Percentiles rank a stretch among this genome's conserved stretches.
Conservation (phyloP, 2,888 invertebrate genomes). For the Leucoma salicis region DNA sequence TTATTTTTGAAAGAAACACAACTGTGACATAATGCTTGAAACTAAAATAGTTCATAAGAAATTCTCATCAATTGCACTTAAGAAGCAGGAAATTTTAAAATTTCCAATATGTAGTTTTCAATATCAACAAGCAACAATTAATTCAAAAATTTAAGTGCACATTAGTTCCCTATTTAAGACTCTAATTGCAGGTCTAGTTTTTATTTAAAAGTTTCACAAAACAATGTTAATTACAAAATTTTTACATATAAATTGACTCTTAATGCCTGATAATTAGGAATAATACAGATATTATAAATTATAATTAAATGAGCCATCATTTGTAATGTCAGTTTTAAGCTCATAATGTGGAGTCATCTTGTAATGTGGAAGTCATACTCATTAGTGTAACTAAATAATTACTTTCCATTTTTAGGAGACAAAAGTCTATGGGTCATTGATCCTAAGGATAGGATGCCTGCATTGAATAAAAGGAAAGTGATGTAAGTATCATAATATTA, state of each 20-base stretch:
- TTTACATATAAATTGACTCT: not conserved
- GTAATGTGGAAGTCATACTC: not conserved
- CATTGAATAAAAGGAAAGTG: constrained; percentile 50
- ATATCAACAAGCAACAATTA: too few relatives aligned
- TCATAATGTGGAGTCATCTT: not conserved
- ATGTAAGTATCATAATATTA: constrained; percentile 56
- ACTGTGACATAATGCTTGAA: too few relatives aligned
- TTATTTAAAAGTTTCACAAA: too few relatives aligned
- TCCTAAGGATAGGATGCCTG: constrained; percentile 68
- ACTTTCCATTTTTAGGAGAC: constrained; percentile 66
- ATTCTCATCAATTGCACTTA: too few relatives aligned
- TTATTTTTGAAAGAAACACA: too few relatives aligned
- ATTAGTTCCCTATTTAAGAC: too few relatives aligned
- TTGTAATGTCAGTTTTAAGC: not conserved
- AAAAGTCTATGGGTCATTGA: constrained; percentile 80
- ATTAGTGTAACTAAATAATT: not conserved
- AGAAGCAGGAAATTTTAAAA: too few relatives aligned
- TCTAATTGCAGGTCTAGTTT: too few relatives aligned
- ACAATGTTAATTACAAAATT: too few relatives aligned
- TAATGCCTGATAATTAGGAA: not conserved
- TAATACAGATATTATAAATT: not conserved
- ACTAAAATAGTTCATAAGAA: too few relatives aligned
- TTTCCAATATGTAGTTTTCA: too few relatives aligned
- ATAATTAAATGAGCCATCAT: not conserved
- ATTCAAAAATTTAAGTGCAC: too few relatives aligned